These are phyloP conservation scores for Hypocryptadius cinnamomeus DNA, from an alignment of 2,113 vertebrate species.

Conservation along the genomic window DNA sequence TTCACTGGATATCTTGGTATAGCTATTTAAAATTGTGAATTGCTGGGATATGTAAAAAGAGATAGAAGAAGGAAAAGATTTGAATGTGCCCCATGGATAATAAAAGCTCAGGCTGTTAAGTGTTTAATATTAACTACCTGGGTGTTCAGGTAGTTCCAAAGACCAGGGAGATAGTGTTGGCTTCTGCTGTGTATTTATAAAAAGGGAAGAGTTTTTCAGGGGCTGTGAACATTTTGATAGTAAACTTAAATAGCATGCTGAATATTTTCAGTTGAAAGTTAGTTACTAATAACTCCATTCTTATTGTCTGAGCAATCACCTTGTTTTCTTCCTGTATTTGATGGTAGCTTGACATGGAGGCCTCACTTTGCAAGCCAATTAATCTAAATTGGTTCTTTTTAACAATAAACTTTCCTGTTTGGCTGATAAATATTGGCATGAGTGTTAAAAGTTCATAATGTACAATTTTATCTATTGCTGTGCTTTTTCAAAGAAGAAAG, in stretches of 20 bases:
- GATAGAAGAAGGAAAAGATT: not conserved
- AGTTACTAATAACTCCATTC: not conserved
- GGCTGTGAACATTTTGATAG: not conserved
- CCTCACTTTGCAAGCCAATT: not conserved
- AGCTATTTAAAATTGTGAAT: not conserved
- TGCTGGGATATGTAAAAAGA: not conserved
- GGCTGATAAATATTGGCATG: not conserved
- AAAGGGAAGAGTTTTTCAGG: not conserved
- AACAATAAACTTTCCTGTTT: conserved; percentile 51
- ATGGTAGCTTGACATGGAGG: not conserved
- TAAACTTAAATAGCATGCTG: not conserved
- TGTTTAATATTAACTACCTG: not conserved
- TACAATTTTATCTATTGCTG: not conserved
- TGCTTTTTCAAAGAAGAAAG: not conserved
- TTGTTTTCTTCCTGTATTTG: conserved; percentile 45
- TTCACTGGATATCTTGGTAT: not conserved
- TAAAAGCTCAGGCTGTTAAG: not conserved
- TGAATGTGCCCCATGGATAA: not conserved
- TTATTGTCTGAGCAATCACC: not conserved
- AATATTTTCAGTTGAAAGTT: conserved; percentile 7
- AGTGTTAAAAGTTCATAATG: not conserved
- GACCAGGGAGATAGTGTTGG: not conserved
- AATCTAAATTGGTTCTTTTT: conserved; percentile 43
- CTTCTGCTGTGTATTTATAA: not conserved
- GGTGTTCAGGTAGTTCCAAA: not conserved